These are phyloP conservation scores for Liparis tanakae DNA, from an alignment of 2,797 vertebrate genomes.

Conservation along the genomic window DNA sequence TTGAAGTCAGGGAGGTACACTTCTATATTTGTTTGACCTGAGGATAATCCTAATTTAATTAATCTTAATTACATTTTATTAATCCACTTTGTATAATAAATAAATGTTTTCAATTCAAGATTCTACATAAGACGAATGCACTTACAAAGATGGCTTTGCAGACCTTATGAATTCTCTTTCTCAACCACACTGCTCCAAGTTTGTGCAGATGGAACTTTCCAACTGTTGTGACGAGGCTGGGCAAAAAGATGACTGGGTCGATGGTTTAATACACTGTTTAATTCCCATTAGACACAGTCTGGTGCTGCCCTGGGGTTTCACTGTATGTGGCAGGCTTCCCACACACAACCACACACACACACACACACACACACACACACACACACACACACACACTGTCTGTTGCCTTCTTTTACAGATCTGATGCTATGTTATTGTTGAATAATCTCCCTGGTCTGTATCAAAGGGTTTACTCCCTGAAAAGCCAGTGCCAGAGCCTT, in stretches of 20 bases:
- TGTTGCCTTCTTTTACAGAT: constrained; percentile 17
- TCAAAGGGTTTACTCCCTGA: constrained; percentile 34
- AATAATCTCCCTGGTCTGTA: constrained; percentile 19
- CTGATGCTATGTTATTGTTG: constrained; percentile 8
- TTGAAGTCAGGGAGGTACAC: not conserved
- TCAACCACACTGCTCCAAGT: constrained; percentile 1
- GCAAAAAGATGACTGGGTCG: constrained; percentile 51
- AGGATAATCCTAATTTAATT: not conserved
- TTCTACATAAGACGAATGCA: not conserved
- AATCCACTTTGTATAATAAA: not conserved
- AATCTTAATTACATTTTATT: not conserved
- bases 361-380: constrained; percentile 32
- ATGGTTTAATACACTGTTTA: constrained; percentile 70
- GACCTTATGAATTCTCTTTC: not conserved
- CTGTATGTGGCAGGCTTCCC: constrained; percentile 48
- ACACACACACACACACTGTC: constrained; percentile 32
- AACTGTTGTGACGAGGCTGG: constrained; percentile 47
- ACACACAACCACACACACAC: constrained; percentile 35
- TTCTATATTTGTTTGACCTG: not conserved
- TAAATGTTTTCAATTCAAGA: not conserved
- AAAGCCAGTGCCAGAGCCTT: not conserved
- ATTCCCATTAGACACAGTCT: constrained; percentile 75
- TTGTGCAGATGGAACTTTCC: constrained; percentile 36
- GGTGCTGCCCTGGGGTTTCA: constrained; percentile 54
- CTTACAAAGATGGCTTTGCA: too few relatives aligned